phyloP scores from a whole-genome alignment of 2,888 invertebrate genomes.

The Epinotia brunnichana region DNA sequence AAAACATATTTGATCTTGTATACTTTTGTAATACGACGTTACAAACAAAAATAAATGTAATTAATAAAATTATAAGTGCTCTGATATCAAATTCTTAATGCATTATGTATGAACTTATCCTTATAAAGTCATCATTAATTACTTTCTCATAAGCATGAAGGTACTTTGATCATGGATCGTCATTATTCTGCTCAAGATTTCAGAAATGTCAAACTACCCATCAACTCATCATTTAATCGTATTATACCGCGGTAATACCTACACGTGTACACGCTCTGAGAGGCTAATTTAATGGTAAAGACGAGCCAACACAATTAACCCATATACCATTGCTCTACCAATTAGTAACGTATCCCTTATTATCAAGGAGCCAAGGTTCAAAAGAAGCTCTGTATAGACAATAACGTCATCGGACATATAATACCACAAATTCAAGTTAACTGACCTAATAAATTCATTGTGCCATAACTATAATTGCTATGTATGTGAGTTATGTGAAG shows the following conservation, averaged over 20 bases:
- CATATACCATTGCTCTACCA: slow-evolving; percentile 39
- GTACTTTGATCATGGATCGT: background rate
- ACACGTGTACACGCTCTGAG: slow-evolving; percentile 32
- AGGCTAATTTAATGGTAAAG: slow-evolving; percentile 44
- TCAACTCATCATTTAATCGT: slow-evolving; percentile 36
- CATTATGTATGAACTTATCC: background rate
- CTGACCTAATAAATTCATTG: slow-evolving; percentile 79
- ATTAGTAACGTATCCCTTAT: slow-evolving; percentile 36
- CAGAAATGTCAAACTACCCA: slow-evolving; percentile 27
- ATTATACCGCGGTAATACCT: slow-evolving; percentile 39
- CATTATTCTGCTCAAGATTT: slow-evolving; percentile 14
- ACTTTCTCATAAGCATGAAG: background rate
- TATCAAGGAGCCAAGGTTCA: slow-evolving; percentile 35
- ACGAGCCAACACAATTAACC: slow-evolving; percentile 44
- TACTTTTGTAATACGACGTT: background rate
- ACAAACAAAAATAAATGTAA: background rate
- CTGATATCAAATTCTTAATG: no score
- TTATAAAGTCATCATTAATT: background rate
- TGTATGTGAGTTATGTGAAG: slow-evolving; percentile 71
- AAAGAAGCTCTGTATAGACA: slow-evolving; percentile 51
- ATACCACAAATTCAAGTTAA: slow-evolving; percentile 76
- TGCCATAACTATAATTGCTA: slow-evolving; percentile 70
- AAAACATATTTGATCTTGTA: background rate
- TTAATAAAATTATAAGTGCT: background rate
- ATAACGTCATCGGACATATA: slow-evolving; percentile 57